Base-by-base conservation (phyloP, 1,140 invertebrate species). In the Teleogryllus occipitalis region DNA sequence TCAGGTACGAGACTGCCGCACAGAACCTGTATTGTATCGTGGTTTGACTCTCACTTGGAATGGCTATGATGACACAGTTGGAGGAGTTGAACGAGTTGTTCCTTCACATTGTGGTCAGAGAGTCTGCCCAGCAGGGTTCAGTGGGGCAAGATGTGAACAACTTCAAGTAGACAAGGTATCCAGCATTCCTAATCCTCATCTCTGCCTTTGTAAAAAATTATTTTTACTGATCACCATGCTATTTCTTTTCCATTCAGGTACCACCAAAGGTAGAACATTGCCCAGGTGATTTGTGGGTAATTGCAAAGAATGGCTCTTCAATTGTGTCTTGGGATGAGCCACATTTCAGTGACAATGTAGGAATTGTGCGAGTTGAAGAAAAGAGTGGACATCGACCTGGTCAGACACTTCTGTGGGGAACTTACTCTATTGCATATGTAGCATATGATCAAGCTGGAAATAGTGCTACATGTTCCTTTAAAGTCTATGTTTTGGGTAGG, bases 311-410 rank as follows among this genome's bases (percentile, higher is more conserved):
- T 83, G 96, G 95, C 80, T 96, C 96, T 0, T 93, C 96, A 0
- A 90, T 96, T 80, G 96, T 98, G 0, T 92, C 90, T n/a, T 98
- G 97, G 97, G 95, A 97, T 84, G 95, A 97, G 82, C 97, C 97
- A 0, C 90, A 92, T 81, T 98, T 98, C 84, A 93, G 91, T 80
- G 96, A 97, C 83, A 97, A 97, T 84, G 92, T 96, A 48, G 93
- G 92, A 6, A 90, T 96, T 27, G 89, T 90, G 0, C 92, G 91
- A 83, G 90, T 96, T 39, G 90, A 94, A 80, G 95, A 98, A 83
- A 94, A 93, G 83, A 95, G 93, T 83, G 95, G 95, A 75, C 94
- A 97, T 82, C 90, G 92, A 82, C 94, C 96, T 74, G 97, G 97
- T 21, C 95, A 98, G 85, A 96, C 95, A 7, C 89, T 98, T 10